A percentile compares a stretch with the other conserved stretches of the same genome.
Evolutionary conservation across 2,888 invertebrate species (phyloP).

Genomic region (Serrognathus titanus): DNA sequence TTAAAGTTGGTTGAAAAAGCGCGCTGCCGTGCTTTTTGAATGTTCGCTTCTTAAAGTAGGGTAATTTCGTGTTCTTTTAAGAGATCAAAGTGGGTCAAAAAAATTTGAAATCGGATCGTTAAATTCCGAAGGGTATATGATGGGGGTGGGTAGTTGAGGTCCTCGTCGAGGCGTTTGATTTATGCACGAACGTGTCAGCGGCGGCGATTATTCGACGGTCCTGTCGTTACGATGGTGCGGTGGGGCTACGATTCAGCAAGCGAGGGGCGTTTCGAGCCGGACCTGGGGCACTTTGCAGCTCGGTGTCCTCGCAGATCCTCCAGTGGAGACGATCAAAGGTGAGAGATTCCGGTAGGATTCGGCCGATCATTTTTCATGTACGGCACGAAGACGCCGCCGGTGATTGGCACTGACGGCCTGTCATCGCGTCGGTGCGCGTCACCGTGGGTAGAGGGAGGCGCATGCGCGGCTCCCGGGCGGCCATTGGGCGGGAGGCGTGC

Average conservation of each 20-base stretch:
- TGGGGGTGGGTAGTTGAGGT: no score
- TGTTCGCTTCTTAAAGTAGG: no score
- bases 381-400: conserved; percentile 26
- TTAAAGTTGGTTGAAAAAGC: no score
- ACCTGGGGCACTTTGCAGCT: conserved; percentile 13
- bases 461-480: conserved; percentile 51
- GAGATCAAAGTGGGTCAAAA: no score
- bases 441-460: conserved; percentile 40
- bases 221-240: neutral
- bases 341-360: conserved; percentile 12
- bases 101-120: no score
- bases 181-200: neutral
- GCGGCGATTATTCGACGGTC: neutral
- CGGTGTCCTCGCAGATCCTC: conserved; percentile 6
- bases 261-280: conserved; percentile 2
- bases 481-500: conserved; percentile 48
- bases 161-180: neutral
- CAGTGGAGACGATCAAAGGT: neutral
- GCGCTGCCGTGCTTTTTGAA: no score
- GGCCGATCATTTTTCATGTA: conserved; percentile 38
- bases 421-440: conserved; percentile 40
- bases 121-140: no score
- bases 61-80: no score
- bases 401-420: conserved; percentile 43
- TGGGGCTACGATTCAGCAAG: no score